Evolutionary conservation across 2,113 vertebrate species (phyloP).

Genomic region (Onychostruthus taczanowskii): DNA sequence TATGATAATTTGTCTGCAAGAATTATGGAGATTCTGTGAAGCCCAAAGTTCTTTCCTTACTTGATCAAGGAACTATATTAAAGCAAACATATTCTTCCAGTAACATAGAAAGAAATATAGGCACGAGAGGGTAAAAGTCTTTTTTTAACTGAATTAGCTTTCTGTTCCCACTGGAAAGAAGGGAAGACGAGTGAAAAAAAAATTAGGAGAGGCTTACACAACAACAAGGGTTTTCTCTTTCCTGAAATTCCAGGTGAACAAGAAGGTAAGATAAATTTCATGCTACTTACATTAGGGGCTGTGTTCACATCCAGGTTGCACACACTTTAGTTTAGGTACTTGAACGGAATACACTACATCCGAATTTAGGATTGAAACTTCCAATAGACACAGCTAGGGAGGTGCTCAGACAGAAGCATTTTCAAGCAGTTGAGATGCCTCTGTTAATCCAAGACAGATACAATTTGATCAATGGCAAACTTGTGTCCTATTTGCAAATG

Average conservation of each 20-base stretch:
- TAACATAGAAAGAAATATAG: neutral
- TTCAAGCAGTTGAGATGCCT: neutral
- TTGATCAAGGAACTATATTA: neutral
- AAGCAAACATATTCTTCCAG: neutral
- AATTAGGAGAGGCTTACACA: neutral
- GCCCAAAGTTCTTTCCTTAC: neutral
- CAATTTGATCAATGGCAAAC: neutral
- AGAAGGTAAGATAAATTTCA: neutral
- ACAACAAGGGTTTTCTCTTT: neutral
- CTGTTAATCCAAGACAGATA: neutral
- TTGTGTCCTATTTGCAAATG: neutral
- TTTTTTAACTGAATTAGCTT: neutral
- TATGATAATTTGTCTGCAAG: neutral
- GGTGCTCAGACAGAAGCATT: neutral
- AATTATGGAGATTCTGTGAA: neutral
- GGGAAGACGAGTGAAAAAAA: neutral
- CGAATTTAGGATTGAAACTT: neutral
- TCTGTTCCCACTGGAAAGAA: neutral
- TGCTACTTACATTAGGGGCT: accelerated
- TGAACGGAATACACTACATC: neutral
- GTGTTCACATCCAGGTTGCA: neutral
- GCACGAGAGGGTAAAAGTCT: accelerated
- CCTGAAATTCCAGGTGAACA: neutral
- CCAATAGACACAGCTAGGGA: neutral
- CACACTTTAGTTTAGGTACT: neutral